Evolutionary conservation across 1,140 invertebrate species (phyloP).

Genomic region (Hormaphis cornu): DNA sequence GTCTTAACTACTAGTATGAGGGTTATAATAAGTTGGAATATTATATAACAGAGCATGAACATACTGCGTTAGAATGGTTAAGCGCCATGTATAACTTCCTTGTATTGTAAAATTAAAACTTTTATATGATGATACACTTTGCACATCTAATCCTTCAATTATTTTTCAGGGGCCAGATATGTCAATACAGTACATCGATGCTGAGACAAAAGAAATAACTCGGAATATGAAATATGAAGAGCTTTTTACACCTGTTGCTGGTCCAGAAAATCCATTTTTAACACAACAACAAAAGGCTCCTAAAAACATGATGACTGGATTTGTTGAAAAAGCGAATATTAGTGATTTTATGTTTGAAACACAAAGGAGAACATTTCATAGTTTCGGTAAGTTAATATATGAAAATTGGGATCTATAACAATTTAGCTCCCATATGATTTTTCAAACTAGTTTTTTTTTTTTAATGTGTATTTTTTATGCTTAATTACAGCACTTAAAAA

Average conservation of each 20-base stretch:
- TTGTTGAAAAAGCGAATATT: conserved; percentile 88
- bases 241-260: conserved; percentile 81
- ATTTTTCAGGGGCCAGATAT: not conserved
- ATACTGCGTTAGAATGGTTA: too few relatives aligned
- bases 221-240: conserved; percentile 95
- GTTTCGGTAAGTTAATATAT: conserved; percentile 57
- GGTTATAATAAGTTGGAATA: too few relatives aligned
- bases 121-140: too few relatives aligned
- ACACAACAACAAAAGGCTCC: conserved; percentile 75
- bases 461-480: too few relatives aligned
- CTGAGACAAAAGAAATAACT: conserved; percentile 65
- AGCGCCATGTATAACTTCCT: too few relatives aligned
- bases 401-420: not conserved
- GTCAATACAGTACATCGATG: conserved; percentile 48
- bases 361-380: conserved; percentile 87
- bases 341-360: conserved; percentile 98
- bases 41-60: too few relatives aligned
- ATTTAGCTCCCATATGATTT: too few relatives aligned
- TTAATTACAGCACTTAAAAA: too few relatives aligned
- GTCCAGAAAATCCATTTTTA: conserved; percentile 84
- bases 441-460: too few relatives aligned
- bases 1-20: too few relatives aligned
- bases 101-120: too few relatives aligned
- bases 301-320: conserved; percentile 90
- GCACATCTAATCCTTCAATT: not conserved